Conservation (phyloP, 2,113 vertebrate genomes). For the Vombatus ursinus region DNA sequence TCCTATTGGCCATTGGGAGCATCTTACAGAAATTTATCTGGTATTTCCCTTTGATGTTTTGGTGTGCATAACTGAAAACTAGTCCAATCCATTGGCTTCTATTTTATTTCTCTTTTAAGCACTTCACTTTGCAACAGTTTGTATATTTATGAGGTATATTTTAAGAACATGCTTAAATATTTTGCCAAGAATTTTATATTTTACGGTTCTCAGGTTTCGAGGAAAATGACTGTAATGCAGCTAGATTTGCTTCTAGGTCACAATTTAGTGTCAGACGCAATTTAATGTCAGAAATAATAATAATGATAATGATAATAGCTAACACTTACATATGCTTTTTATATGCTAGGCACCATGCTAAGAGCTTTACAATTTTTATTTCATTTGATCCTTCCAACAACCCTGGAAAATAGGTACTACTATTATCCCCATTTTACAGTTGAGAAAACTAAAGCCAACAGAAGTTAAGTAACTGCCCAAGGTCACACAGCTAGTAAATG, state of each 20-base stretch:
- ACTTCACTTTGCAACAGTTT: conserved; percentile 31
- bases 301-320: background rate
- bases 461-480: background rate
- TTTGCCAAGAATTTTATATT: conserved; percentile 46
- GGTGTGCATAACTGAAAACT: background rate
- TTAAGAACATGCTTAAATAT: background rate
- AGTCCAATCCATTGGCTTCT: background rate
- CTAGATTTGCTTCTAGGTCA: background rate
- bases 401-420: background rate
- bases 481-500: background rate
- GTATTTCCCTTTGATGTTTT: background rate
- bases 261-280: background rate
- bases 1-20: background rate
- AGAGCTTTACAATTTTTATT: background rate
- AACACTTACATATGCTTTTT: background rate
- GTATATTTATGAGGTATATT: conserved; percentile 27
- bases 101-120: background rate
- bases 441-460: background rate
- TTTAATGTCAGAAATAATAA: background rate
- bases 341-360: background rate
- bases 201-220: conserved; percentile 17
- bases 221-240: background rate
- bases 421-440: background rate
- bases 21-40: conserved; percentile 11
- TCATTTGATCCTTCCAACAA: background rate